These are phyloP conservation scores for Cyclophora albipunctata DNA, from an alignment of 2,888 invertebrate species.

Conservation along the genomic window DNA sequence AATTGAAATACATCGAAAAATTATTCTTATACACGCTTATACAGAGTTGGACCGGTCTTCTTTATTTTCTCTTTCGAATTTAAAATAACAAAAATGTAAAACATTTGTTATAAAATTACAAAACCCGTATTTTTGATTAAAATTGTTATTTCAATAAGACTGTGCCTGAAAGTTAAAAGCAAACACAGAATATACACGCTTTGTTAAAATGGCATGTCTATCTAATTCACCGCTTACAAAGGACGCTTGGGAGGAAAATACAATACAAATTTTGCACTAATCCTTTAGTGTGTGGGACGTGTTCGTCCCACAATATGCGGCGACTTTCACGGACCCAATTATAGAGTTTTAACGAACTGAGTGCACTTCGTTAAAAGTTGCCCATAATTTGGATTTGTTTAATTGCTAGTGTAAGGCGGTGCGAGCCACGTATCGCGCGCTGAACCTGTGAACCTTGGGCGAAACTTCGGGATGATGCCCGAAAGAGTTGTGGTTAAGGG, in stretches of 20 bases:
- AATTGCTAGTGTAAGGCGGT: constrained; percentile 27
- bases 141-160: no score
- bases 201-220: constrained; percentile 1
- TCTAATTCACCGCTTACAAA: constrained; percentile 5
- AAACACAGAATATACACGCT: not conserved
- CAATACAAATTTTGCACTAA: constrained; percentile 27
- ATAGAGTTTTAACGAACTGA: constrained; percentile 48
- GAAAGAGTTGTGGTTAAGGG: constrained; percentile 39
- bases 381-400: constrained; percentile 38
- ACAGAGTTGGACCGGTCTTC: no score
- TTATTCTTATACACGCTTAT: no score
- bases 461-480: constrained; percentile 32
- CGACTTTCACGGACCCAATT: constrained; percentile 33
- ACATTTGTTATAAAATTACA: no score
- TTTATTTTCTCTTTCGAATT: no score
- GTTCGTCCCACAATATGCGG: constrained; percentile 24
- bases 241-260: constrained; percentile 11
- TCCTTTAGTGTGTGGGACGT: constrained; percentile 26
- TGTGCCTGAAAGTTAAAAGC: not conserved
- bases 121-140: no score
- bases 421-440: constrained; percentile 6
- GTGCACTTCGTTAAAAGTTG: constrained; percentile 33
- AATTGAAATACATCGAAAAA: no score
- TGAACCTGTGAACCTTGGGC: constrained; percentile 20
- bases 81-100: no score